A percentile compares a stretch with the other conserved stretches of the same genome.
These are phyloP conservation scores for Prunella strophiata DNA, from an alignment of 2,797 vertebrate genomes.

Conservation along the genomic window DNA sequence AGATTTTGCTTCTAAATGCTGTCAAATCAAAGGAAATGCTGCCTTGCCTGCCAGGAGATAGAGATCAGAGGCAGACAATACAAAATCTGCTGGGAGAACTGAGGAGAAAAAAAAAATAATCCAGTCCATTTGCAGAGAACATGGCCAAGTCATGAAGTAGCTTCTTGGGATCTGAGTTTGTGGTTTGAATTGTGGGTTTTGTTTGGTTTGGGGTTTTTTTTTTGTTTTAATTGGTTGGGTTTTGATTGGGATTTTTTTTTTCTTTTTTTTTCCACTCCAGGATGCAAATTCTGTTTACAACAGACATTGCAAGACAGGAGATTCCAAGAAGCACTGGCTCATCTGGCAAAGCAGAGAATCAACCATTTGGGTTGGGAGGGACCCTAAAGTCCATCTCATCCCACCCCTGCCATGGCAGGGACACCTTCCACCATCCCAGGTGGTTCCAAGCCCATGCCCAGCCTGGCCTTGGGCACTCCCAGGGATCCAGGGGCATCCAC, in stretches of 20 bases:
- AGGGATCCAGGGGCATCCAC: not conserved
- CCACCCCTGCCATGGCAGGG: not conserved
- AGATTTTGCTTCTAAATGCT: not conserved
- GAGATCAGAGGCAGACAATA: not conserved
- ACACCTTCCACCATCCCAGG: accelerated
- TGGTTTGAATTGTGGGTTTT: not conserved
- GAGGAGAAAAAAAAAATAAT: not conserved
- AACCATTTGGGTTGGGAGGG: not conserved
- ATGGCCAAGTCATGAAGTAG: not conserved
- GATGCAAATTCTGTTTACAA: not conserved
- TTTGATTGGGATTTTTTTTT: not conserved
- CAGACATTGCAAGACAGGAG: not conserved
- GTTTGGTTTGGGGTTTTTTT: not conserved
- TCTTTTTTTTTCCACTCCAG: not conserved
- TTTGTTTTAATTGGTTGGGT: not conserved
- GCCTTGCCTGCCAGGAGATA: not conserved
- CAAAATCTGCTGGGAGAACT: not conserved
- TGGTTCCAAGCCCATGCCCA: accelerated
- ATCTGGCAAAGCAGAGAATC: not conserved
- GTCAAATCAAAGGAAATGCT: not conserved
- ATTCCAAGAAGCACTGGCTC: not conserved
- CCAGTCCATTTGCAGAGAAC: not conserved
- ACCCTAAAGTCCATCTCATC: not conserved
- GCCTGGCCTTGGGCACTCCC: accelerated
- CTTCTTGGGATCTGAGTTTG: not conserved